A percentile compares a stretch with the other conserved stretches of the same genome.
These are phyloP conservation scores for Eurytoma californica DNA, from an alignment of 2,888 invertebrate species.

Conservation along the genomic window DNA sequence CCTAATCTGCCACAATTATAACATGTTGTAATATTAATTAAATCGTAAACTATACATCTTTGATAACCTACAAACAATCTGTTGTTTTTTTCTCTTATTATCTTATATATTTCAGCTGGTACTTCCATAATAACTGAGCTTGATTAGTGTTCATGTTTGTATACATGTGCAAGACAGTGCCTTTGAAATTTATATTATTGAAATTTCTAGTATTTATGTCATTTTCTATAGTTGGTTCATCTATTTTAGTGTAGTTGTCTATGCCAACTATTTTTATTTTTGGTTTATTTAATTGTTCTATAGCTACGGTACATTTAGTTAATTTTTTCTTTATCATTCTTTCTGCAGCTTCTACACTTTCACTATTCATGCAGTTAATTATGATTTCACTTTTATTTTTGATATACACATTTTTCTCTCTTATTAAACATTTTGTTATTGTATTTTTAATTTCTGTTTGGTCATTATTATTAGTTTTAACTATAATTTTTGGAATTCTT, in stretches of 20 bases:
- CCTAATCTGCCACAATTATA: slow-evolving; percentile 19
- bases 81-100: not conserved
- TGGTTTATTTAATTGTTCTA: not conserved
- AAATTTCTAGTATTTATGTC: slow-evolving; percentile 19
- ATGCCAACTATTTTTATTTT: slow-evolving; percentile 14
- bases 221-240: not conserved
- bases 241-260: not conserved
- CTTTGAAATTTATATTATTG: not conserved
- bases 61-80: slow-evolving; percentile 8
- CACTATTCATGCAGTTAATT: slow-evolving; percentile 1
- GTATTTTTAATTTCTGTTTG: not conserved
- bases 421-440: not conserved
- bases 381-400: slow-evolving; percentile 2
- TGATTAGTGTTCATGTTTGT: not conserved
- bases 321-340: too few species aligned
- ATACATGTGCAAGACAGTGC: not conserved
- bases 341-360: not conserved
- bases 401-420: not conserved
- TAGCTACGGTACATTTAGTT: not conserved
- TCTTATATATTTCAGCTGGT: not conserved
- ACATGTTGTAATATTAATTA: not conserved
- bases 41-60: not conserved
- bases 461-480: too few species aligned
- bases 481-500: not conserved
- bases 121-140: slow-evolving; percentile 1